phyloP scores from a whole-genome alignment of 2,797 vertebrate species.

The Coregonus suidteri region DNA sequence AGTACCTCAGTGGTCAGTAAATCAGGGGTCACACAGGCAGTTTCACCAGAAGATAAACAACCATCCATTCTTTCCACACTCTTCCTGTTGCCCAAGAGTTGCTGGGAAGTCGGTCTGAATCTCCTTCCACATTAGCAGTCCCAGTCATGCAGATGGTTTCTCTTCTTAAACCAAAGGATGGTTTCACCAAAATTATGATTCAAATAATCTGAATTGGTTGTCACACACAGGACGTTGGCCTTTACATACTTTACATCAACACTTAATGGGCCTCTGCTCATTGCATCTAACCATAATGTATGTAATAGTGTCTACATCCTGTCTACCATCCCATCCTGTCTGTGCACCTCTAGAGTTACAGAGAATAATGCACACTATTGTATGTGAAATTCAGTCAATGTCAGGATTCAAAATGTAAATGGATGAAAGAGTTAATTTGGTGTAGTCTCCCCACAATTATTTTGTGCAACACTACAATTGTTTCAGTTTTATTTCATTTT shows the following conservation, averaged over 20 bases:
- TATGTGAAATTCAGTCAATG: neutral
- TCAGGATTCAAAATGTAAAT: neutral
- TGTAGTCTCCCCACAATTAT: neutral
- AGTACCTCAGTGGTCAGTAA: slow-evolving; percentile 97
- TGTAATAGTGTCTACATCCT: neutral
- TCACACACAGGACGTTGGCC: neutral
- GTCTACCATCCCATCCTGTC: neutral
- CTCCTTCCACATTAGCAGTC: slow-evolving; percentile 2
- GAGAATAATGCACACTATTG: neutral
- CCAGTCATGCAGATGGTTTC: neutral
- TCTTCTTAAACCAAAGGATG: neutral
- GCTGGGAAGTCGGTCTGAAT: slow-evolving; percentile 4
- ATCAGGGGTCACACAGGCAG: neutral
- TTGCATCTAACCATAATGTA: neutral
- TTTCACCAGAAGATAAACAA: slow-evolving; percentile 8
- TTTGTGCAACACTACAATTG: neutral
- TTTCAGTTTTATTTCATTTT: neutral
- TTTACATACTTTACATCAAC: neutral
- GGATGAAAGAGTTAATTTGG: neutral
- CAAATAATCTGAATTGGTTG: neutral
- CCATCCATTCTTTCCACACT: slow-evolving; percentile 28
- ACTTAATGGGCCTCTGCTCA: neutral
- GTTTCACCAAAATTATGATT: neutral
- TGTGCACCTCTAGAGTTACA: neutral
- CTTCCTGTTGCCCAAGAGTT: slow-evolving; percentile 29